Evolutionary conservation across 2,888 invertebrate genomes (phyloP), one percentile per base, ranked within the genome.

Genomic region (Artemia sinica): DNA sequence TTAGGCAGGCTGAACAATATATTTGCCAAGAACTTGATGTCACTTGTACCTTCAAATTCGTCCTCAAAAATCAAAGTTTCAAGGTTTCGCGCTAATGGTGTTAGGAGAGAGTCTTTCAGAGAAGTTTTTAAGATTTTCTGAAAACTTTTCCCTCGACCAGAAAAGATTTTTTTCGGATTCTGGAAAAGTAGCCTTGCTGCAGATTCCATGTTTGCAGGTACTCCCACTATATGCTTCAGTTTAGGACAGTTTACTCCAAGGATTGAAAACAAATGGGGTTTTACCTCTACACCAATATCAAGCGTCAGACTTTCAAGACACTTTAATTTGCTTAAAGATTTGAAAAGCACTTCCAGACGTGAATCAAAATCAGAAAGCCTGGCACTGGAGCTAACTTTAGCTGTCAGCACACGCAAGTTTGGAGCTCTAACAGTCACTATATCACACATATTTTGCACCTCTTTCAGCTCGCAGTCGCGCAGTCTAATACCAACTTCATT

Each of bases 1-100:
- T 58, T 58, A 58, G 58, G 58, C 58, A 58, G 9, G 58, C 18
- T 58, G 58, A 58, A 58, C 58, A 58, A 18, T 8, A 58, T 18
- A 18, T 58, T n/a, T 58, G 58, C 8, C 58, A 58, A 14, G 8
- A 58, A n/a, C 18, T 58, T 58, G n/a, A 18, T 14, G 9, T 58
- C 58, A 58, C n/a, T 58, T 58, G 14, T 18, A 8, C 8, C 11
- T n/a, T n/a, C 14, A n/a, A 58, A 14, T 8, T 58, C 18, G 9
- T 58, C n/a, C 58, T 58, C 58, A 18, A 58, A 58, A 18, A 14
- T 14, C 58, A 58, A 58, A 9, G n/a, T n/a, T 18, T 58, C 58
- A n/a, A 58, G 14, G 18, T 18, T 58, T 8, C 10, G 10, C 58
- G 58, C 58, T 14, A 58, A 8, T 14, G 58, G 58, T n/a, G 58